phyloP scores from a whole-genome alignment of 2,797 vertebrate genomes.

The Streptopelia turtur region DNA sequence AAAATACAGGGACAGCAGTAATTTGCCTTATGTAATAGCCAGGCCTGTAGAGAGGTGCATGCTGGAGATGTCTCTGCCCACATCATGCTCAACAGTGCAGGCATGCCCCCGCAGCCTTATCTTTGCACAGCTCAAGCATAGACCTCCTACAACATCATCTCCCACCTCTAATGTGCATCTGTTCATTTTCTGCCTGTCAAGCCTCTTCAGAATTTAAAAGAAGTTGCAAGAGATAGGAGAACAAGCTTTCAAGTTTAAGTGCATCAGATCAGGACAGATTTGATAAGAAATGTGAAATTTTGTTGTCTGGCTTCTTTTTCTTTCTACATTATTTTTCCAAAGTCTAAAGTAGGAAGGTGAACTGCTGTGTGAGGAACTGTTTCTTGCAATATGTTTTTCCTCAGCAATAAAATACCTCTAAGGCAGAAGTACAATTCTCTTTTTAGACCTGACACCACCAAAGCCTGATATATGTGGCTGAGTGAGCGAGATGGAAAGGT shows the following conservation, averaged over 20 bases:
- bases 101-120: not conserved
- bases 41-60: not conserved
- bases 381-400: not conserved
- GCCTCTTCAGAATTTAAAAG: not conserved
- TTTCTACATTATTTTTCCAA: not conserved
- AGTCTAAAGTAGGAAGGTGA: not conserved
- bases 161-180: constrained; percentile 54
- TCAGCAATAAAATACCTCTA: not conserved
- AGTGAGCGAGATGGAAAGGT: constrained; percentile 10
- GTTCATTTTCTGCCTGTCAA: constrained; percentile 56
- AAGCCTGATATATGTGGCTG: not conserved
- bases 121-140: not conserved
- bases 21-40: constrained; percentile 13
- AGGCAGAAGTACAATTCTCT: not conserved
- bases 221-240: not conserved
- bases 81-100: not conserved
- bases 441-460: not conserved
- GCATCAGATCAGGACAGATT: not conserved
- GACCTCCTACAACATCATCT: constrained; percentile 53
- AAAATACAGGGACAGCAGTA: not conserved
- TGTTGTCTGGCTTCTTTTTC: not conserved
- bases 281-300: not conserved
- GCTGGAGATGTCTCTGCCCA: not conserved
- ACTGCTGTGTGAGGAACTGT: not conserved
- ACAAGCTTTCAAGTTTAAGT: not conserved